A percentile compares a stretch with the other conserved stretches of the same genome.
These are phyloP conservation scores for Pteruthius melanotis DNA, from an alignment of 2,113 vertebrate species.

Conservation along the genomic window DNA sequence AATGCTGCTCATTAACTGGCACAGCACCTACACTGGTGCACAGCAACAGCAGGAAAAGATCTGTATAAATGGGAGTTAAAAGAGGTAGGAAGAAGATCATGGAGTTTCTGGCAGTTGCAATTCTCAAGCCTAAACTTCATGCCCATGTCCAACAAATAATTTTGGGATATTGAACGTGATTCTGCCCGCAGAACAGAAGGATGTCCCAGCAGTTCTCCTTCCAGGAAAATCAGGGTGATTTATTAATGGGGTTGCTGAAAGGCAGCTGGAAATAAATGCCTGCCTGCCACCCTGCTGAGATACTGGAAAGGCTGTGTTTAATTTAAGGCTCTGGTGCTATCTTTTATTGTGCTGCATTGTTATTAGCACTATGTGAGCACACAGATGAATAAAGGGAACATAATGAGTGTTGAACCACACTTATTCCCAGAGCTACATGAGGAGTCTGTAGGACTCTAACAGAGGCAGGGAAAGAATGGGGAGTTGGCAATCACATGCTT, in stretches of 20 bases:
- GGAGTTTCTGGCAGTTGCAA: not conserved
- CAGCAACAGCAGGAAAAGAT: not conserved
- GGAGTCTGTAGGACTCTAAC: not conserved
- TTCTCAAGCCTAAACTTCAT: slow-evolving; percentile 16
- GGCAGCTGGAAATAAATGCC: slow-evolving; percentile 51
- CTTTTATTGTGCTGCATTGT: slow-evolving; percentile 47
- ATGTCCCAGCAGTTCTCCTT: slow-evolving; percentile 47
- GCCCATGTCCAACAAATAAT: slow-evolving; percentile 29
- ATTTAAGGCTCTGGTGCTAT: slow-evolving; percentile 40
- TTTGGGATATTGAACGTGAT: slow-evolving; percentile 14
- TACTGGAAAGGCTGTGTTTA: slow-evolving; percentile 39
- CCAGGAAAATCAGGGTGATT: slow-evolving; percentile 49
- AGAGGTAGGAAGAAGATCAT: not conserved
- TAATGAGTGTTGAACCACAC: slow-evolving; percentile 45
- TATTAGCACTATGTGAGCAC: slow-evolving; percentile 46
- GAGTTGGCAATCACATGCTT: not conserved
- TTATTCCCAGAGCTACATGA: slow-evolving; percentile 22
- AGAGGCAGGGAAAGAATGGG: not conserved
- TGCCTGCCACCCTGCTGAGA: slow-evolving; percentile 57
- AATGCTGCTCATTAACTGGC: not conserved
- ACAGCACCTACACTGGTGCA: not conserved
- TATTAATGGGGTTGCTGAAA: slow-evolving; percentile 54
- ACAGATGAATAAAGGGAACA: slow-evolving; percentile 38
- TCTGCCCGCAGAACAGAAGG: slow-evolving; percentile 51
- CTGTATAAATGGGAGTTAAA: not conserved